A percentile compares a stretch with the other conserved stretches of the same genome.
These are phyloP conservation scores for Passer domesticus DNA, from an alignment of 2,113 vertebrate genomes.

Conservation along the genomic window DNA sequence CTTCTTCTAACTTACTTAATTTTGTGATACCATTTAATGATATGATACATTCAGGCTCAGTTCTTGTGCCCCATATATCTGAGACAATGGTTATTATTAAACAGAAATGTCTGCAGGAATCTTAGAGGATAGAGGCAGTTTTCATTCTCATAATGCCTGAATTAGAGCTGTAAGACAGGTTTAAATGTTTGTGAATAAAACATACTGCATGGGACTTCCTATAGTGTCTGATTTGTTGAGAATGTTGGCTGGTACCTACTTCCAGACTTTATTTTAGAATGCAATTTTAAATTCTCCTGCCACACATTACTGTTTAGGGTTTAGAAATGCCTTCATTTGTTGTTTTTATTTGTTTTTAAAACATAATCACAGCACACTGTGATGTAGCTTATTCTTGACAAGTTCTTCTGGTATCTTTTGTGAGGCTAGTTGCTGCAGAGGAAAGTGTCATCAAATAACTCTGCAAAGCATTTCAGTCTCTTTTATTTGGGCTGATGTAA, in stretches of 20 bases:
- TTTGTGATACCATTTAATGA: not conserved
- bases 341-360: not conserved
- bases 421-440: not conserved
- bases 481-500: not conserved
- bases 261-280: not conserved
- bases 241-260: not conserved
- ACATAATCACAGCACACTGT: not conserved
- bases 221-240: not conserved
- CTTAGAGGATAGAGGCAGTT: not conserved
- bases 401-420: not conserved
- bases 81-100: not conserved
- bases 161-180: not conserved
- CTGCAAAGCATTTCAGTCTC: not conserved
- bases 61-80: not conserved
- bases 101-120: not conserved
- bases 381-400: not conserved
- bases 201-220: not conserved
- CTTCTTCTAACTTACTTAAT: not conserved
- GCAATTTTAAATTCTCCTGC: not conserved
- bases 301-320: not conserved
- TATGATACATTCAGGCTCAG: not conserved
- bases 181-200: not conserved
- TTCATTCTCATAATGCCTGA: not conserved
- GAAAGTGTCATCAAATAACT: not conserved
- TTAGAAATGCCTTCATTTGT: not conserved